Conservation (phyloP, 2,113 vertebrate species). For the Clarias macrocephalus region DNA sequence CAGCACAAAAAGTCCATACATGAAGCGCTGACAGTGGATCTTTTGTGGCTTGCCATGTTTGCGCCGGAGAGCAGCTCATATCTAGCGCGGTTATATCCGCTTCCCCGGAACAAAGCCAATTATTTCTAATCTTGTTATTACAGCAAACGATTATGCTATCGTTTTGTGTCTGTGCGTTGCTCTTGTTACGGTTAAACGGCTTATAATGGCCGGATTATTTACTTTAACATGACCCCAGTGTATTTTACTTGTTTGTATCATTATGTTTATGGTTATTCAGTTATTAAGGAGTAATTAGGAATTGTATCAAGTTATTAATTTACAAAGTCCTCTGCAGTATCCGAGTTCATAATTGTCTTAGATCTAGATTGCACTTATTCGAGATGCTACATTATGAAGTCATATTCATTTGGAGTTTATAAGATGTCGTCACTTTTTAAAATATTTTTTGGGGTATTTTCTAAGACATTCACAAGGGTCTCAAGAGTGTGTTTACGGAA, state of each 20-base stretch:
- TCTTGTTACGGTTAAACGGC: neutral
- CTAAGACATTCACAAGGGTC: no score
- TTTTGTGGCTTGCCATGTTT: constrained; percentile 42
- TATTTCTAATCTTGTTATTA: constrained; percentile 21
- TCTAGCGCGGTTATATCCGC: constrained; percentile 28
- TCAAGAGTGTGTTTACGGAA: no score
- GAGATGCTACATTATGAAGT: neutral
- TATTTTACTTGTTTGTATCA: neutral
- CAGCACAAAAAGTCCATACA: constrained; percentile 43
- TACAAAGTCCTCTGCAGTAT: no score
- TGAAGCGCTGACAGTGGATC: constrained; percentile 48
- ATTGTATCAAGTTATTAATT: neutral
- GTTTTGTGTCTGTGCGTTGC: neutral
- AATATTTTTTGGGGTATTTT: no score
- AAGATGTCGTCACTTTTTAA: no score
- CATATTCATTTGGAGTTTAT: no score
- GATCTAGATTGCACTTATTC: neutral
- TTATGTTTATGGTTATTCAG: neutral
- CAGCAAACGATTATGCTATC: neutral
- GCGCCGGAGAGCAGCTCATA: constrained; percentile 16
- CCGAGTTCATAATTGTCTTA: neutral
- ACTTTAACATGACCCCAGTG: neutral
- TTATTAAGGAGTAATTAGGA: neutral
- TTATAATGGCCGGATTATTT: neutral
- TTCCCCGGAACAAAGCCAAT: constrained; percentile 42